These are phyloP conservation scores for Argopecten irradians DNA, from an alignment of 1,140 invertebrate species.

Conservation along the genomic window DNA sequence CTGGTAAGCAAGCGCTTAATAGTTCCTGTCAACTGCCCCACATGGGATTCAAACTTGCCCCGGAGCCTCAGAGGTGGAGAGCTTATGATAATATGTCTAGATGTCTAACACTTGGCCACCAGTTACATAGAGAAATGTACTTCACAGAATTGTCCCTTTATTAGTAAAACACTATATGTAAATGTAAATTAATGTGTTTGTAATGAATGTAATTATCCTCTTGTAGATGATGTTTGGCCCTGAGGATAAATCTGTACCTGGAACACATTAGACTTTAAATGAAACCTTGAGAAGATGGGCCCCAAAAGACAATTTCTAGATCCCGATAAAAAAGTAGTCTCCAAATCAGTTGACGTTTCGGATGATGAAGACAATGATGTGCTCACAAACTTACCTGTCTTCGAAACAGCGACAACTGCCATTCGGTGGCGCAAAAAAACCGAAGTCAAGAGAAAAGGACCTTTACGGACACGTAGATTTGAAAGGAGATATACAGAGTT, in stretches of 20 bases:
- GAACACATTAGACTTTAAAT: background rate
- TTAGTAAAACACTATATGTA: too few species aligned
- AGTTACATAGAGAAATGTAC: too few species aligned
- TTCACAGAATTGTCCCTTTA: too few species aligned
- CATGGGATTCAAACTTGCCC: too few species aligned
- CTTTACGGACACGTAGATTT: constrained; percentile 24
- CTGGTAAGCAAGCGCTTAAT: too few species aligned
- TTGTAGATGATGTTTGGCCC: background rate
- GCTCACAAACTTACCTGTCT: background rate
- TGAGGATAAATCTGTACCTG: background rate
- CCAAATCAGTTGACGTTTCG: background rate
- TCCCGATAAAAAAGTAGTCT: background rate
- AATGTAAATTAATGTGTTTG: too few species aligned
- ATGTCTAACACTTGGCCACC: too few species aligned
- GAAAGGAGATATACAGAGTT: constrained; percentile 50
- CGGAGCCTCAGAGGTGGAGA: too few species aligned
- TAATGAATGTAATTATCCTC: background rate
- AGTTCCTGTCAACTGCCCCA: too few species aligned
- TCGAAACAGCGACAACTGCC: background rate
- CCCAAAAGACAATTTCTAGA: background rate
- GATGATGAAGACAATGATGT: background rate
- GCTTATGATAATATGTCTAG: too few species aligned
- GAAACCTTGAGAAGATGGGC: background rate
- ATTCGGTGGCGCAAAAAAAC: background rate
- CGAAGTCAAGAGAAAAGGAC: background rate